Evolutionary conservation across 2,113 vertebrate genomes (phyloP), one percentile per base, ranked within the genome.

Genomic region (Myotis brandtii): DNA sequence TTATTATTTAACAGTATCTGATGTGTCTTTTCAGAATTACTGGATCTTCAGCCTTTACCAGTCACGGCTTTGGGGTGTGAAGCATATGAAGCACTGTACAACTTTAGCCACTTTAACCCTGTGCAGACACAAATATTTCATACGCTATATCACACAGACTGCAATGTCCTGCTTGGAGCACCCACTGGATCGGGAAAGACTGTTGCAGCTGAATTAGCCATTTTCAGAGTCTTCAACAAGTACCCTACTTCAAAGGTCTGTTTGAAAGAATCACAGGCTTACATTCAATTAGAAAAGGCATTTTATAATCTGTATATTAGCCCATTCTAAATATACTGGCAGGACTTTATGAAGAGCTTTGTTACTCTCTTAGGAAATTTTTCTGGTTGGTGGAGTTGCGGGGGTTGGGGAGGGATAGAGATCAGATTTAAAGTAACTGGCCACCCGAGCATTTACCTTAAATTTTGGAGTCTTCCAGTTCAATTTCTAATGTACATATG

Each of bases 121-220:
- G 99, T 99, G 95, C 99, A 99, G 98, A 99, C 99, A 1, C 99
- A 99, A 96, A 99, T 99, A 98, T 99, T 99, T 98, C 99, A 99
- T 97, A 99, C 99, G 0, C 98, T 99, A 1, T 99, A 99, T 96
- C 99, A 99, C 98, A 99, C 99, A 8, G 99, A 99, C 97, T 99
- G 99, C 72, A 99, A 99, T 86, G 99, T 99, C 96, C 99, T 99
- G 66, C 99, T 99, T 96, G 99, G 99, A 96, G 99, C 99, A 0
- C 99, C 99, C 16, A 99, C 99, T 20, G 99, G 99, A 93, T 99
- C 99, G 23, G 99, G 99, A 64, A 99, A 99, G 96, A 99, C 99
- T 50, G 99, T 99, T 69, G 99, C 99, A 62, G 99, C 99, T 25
- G 99, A 99, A 97, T 98, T 99, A 98, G 99, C 99, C 94, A 99